Conservation (phyloP, 37 sponge, comb jelly and placozoan genomes). For the Aphrocallistes beatrix region DNA sequence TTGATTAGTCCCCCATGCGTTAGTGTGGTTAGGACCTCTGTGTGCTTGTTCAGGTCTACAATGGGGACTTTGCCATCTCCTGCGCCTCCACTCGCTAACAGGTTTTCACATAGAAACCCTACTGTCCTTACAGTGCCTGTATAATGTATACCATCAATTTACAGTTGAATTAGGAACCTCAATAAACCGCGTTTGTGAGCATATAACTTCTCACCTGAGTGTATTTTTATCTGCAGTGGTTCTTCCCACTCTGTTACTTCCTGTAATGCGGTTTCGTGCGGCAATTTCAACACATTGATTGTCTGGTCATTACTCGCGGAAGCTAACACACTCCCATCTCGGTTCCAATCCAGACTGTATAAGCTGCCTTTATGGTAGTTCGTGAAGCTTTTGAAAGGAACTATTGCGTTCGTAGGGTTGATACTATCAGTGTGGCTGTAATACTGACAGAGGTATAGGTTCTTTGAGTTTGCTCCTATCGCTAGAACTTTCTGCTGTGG, state of each 20-base stretch:
- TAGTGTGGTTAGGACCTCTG: slow-evolving; percentile 12
- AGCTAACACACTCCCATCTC: slow-evolving; percentile 45
- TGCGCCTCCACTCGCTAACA: slow-evolving; percentile 57
- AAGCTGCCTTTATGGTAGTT: slow-evolving; percentile 80
- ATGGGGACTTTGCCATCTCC: slow-evolving; percentile 38
- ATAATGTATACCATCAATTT: background rate
- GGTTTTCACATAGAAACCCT: slow-evolving; percentile 33
- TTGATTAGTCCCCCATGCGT: slow-evolving; percentile 51
- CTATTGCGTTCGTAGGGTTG: background rate
- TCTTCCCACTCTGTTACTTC: background rate
- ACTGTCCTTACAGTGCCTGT: slow-evolving; percentile 66
- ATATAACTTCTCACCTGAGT: background rate
- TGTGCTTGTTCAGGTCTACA: slow-evolving; percentile 25
- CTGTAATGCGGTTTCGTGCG: background rate
- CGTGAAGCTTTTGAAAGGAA: background rate
- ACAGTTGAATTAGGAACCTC: background rate
- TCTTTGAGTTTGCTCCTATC: slow-evolving; percentile 78
- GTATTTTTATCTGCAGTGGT: background rate
- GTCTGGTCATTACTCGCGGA: slow-evolving; percentile 86
- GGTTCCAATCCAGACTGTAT: slow-evolving; percentile 77
- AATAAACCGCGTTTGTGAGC: background rate
- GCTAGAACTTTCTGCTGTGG: slow-evolving; percentile 54
- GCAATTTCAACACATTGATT: slow-evolving; percentile 33
- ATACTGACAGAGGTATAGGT: slow-evolving; percentile 46
- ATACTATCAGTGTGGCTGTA: background rate